These are phyloP conservation scores for Mesitornis unicolor DNA, from an alignment of 2,113 vertebrate genomes.

Conservation along the genomic window DNA sequence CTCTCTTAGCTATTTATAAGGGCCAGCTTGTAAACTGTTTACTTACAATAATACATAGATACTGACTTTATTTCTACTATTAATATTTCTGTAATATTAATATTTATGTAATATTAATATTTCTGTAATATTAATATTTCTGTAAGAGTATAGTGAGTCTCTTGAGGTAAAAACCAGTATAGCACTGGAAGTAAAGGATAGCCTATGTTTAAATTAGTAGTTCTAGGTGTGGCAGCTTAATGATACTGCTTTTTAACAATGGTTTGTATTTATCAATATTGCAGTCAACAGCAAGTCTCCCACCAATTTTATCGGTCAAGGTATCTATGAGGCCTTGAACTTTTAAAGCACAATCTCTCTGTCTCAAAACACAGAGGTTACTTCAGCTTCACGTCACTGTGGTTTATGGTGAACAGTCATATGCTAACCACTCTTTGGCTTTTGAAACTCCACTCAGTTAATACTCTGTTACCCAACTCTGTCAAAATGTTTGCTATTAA, in stretches of 20 bases:
- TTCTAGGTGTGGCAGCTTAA: neutral
- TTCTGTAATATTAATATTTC: neutral
- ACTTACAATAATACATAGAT: neutral
- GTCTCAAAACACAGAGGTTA: neutral
- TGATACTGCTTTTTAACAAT: neutral
- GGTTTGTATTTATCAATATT: neutral
- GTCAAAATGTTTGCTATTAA: neutral
- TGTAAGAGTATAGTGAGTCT: neutral
- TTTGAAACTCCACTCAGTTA: neutral
- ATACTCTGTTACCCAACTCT: neutral
- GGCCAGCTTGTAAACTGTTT: accelerated
- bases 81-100: neutral
- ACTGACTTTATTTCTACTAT: no score
- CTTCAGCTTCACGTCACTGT: neutral
- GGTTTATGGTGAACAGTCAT: neutral
- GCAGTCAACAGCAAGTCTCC: neutral
- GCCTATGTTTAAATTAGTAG: neutral
- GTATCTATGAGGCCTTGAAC: neutral
- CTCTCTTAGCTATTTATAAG: neutral
- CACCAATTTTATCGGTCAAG: neutral
- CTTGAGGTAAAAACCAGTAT: neutral
- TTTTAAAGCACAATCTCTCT: neutral
- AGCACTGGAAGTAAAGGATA: neutral
- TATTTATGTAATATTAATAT: no score
- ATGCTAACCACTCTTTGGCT: neutral